Conservation (phyloP, 2,113 vertebrate species). For the Lycaon pictus region DNA sequence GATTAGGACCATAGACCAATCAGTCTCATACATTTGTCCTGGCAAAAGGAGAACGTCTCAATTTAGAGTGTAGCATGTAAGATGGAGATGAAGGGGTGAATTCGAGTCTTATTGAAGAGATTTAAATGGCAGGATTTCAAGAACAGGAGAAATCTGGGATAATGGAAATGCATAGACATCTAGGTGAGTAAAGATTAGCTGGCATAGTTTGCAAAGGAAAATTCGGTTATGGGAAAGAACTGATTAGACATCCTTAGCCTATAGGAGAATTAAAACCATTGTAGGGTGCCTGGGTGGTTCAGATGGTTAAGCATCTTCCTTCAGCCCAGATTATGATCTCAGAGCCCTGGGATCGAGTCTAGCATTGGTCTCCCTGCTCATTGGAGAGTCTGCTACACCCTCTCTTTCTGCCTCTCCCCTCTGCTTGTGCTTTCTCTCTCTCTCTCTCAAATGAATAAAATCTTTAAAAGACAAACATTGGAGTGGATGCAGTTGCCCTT, state of each 20-base stretch:
- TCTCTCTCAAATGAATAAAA: too few species aligned
- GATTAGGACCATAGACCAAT: not conserved
- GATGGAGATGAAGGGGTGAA: not conserved
- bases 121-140: not conserved
- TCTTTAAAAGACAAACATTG: not conserved
- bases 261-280: not conserved
- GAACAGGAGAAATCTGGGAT: slow-evolving; percentile 1
- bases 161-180: not conserved
- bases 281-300: too few species aligned
- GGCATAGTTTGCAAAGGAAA: not conserved
- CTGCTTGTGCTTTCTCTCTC: too few species aligned
- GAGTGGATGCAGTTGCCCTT: not conserved
- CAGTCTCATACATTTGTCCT: not conserved
- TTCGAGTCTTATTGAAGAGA: not conserved
- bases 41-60: not conserved
- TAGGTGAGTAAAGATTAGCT: not conserved
- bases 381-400: too few species aligned
- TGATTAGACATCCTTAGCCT: not conserved
- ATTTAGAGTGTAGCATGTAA: not conserved
- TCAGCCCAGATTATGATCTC: too few species aligned
- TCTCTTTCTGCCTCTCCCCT: too few species aligned
- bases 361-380: too few species aligned
- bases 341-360: too few species aligned
- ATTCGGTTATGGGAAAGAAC: not conserved
- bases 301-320: too few species aligned